Conservation (phyloP, 2,113 vertebrate genomes). For the Notarius lentiginosus region DNA sequence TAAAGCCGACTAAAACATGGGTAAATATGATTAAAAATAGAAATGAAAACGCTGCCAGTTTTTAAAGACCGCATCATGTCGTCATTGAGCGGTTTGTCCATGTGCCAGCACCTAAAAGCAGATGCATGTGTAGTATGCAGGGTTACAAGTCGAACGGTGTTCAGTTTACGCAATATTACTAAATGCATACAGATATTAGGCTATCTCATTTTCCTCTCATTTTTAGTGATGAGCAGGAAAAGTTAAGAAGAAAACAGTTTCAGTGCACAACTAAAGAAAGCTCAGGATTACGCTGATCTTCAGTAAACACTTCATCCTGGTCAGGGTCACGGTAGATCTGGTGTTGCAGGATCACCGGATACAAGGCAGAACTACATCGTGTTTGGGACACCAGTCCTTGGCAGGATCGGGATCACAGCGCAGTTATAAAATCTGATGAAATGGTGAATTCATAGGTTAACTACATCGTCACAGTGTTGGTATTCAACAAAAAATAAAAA, state of each 20-base stretch:
- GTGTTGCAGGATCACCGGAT: neutral
- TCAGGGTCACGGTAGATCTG: neutral
- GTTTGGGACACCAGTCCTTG: neutral
- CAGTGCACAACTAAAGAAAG: neutral
- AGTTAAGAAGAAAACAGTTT: neutral
- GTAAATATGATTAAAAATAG: neutral
- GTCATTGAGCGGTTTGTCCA: too few relatives aligned
- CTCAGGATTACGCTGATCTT: neutral
- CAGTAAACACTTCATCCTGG: neutral
- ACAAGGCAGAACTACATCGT: neutral
- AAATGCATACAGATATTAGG: neutral
- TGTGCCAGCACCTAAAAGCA: too few relatives aligned
- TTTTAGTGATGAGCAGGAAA: neutral
- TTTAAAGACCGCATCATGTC: too few relatives aligned
- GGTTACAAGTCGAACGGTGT: neutral
- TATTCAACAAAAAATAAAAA: neutral
- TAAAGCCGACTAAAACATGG: neutral
- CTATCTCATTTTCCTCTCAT: neutral
- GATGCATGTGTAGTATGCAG: too few relatives aligned
- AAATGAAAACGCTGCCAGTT: neutral
- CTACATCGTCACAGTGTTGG: neutral
- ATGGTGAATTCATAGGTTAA: neutral
- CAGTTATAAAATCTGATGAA: neutral
- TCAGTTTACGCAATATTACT: neutral
- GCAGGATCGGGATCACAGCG: neutral